phyloP scores from a whole-genome alignment of 2,113 vertebrate species.

The Ictidomys tridecemlineatus region DNA sequence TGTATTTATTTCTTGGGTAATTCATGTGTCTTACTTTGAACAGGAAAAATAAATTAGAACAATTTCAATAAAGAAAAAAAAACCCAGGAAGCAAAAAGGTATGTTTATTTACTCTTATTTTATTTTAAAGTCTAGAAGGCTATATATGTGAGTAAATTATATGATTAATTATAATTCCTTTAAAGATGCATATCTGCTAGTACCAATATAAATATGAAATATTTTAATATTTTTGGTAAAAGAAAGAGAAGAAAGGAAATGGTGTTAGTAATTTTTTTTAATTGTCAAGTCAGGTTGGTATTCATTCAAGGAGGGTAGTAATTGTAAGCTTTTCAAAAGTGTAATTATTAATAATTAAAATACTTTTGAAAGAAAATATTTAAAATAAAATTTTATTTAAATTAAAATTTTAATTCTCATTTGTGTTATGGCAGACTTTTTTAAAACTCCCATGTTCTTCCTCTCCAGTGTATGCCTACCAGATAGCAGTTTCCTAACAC shows the following conservation, averaged over 20 bases:
- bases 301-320: background rate
- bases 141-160: background rate
- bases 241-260: background rate
- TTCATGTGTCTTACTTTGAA: background rate
- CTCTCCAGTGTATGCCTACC: background rate
- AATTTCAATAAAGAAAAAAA: background rate
- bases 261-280: background rate
- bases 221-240: background rate
- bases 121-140: background rate
- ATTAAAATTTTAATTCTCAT: background rate
- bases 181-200: background rate
- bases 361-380: background rate
- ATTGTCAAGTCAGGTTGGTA: background rate
- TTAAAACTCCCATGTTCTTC: background rate
- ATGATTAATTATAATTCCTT: slow-evolving; percentile 9
- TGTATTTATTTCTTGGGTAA: slow-evolving; percentile 31
- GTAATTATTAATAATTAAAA: slow-evolving; percentile 19
- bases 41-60: background rate
- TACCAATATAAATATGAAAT: background rate
- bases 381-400: slow-evolving; percentile 1
- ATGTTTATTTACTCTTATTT: background rate
- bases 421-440: background rate
- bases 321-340: slow-evolving; percentile 36
- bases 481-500: background rate
- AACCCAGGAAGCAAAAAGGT: background rate